Base-by-base conservation (phyloP, 2,797 vertebrate genomes). In the Anas flavirostris region DNA sequence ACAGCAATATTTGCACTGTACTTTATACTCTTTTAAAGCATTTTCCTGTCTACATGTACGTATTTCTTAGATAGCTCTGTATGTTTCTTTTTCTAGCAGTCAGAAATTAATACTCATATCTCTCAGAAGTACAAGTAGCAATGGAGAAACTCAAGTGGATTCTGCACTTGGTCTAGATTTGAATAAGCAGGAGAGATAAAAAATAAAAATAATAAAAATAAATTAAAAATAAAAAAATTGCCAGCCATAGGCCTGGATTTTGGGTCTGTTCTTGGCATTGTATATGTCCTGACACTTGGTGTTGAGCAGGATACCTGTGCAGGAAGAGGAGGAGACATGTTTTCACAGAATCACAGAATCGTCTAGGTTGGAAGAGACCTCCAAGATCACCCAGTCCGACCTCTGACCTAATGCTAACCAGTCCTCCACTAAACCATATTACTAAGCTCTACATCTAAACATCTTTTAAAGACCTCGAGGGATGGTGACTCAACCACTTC, bases 261-360 rank as follows among this genome's bases (percentile, higher is more conserved):
- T 35, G n/a, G 63, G 31, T 82, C n/a, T 29, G 67, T 43, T 1
- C 22, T 74, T 41, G 19, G 15, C 35, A 64, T 53, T 5, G 6
- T 0, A 2, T 44, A 77, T n/a, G 9, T 80, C 41, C 68, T 50
- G 53, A 39, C 22, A 7, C 37, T 72, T 56, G 39, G 35, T 7
- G 8, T 14, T 73, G 26, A 63, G 19, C 16, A 66, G 37, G 23
- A 56, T 2, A 1, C 2, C 0, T 9, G 4, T 21, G 13, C 6
- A 63, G 25, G 31, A 84, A n/a, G n/a, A 26, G 12, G 4, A 66
- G 44, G n/a, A 28, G 11, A 4, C 15, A 41, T 2, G 5, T 6
- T 69, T 17, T 33, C 43, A 43, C 16, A 43, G 43, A 43, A 43
- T 43, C 43, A 43, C 43, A 43, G 43, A 43, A 43, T 43, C 17